These are phyloP conservation scores for Palythoa grandiflora DNA, from an alignment of 92 coral and sea anemone species.

Conservation along the genomic window DNA sequence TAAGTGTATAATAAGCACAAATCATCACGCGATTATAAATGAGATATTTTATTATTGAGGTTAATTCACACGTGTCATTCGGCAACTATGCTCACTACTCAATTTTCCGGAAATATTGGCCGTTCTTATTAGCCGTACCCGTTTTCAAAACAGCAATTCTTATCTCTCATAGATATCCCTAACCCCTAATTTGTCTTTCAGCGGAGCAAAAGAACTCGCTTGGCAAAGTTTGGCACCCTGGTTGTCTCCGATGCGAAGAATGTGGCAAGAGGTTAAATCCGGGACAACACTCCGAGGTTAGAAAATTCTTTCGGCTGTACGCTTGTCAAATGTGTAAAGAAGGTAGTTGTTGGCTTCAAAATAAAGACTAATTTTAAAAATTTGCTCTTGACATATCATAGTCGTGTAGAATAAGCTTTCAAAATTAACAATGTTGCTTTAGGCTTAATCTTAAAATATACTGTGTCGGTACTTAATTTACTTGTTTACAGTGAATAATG, in stretches of 20 bases:
- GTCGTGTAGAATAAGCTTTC: neutral
- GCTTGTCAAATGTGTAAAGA: no score
- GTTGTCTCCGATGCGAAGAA: slow-evolving; percentile 95
- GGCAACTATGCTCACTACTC: neutral
- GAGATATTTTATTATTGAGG: no score
- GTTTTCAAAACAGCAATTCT: neutral
- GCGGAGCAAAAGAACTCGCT: slow-evolving; percentile 97
- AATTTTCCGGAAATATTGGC: neutral
- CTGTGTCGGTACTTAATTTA: no score
- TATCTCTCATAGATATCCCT: neutral
- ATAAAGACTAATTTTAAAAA: neutral
- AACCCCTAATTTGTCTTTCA: slow-evolving; percentile 34
- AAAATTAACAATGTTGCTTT: no score
- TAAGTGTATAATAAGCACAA: slow-evolving; percentile 56
- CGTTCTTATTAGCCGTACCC: neutral
- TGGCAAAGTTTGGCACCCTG: slow-evolving; percentile 98
- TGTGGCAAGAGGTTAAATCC: slow-evolving; percentile 97
- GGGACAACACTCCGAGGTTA: slow-evolving; percentile 98
- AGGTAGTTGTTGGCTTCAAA: neutral
- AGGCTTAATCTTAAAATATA: no score
- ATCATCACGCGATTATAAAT: neutral
- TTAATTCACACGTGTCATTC: neutral
- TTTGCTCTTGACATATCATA: neutral
- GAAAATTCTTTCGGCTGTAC: neutral
- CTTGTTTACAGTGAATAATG: neutral